A percentile compares a stretch with the other conserved stretches of the same genome.
These are phyloP conservation scores for Pilophorus perplexus DNA, from an alignment of 2,888 invertebrate species.

Conservation along the genomic window DNA sequence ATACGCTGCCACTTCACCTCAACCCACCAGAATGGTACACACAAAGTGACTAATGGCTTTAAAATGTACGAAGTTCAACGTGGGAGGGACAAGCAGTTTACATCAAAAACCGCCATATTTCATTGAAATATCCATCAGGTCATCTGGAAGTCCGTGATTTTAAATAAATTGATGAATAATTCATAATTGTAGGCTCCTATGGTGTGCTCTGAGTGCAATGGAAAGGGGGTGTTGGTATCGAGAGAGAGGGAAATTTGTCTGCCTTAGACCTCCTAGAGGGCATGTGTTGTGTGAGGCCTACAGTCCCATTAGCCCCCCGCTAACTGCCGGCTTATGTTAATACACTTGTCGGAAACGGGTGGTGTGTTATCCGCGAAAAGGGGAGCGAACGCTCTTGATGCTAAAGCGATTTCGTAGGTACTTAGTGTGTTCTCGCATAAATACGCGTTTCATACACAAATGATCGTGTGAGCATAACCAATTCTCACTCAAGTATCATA, in stretches of 20 bases:
- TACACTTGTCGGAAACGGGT: background rate
- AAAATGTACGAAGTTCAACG: too few relatives aligned
- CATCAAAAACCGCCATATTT: too few relatives aligned
- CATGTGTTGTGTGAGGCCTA: background rate
- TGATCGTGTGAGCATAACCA: too few relatives aligned
- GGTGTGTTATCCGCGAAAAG: background rate
- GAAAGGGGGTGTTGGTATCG: background rate
- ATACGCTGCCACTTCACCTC: too few relatives aligned
- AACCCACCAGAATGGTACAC: too few relatives aligned
- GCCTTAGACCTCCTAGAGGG: background rate
- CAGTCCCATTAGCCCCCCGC: slow-evolving; percentile 18
- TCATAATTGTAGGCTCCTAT: slow-evolving; percentile 25
- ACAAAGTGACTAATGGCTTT: too few relatives aligned
- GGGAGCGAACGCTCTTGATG: background rate
- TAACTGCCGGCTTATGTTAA: slow-evolving; percentile 27
- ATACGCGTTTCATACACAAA: too few relatives aligned
- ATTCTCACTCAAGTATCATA: too few relatives aligned
- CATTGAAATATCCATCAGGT: too few relatives aligned
- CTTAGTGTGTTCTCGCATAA: background rate
- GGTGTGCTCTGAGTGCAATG: background rate
- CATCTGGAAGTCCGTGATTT: background rate
- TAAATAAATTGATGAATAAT: slow-evolving; percentile 26
- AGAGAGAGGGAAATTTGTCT: background rate
- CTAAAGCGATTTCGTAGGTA: slow-evolving; percentile 2
- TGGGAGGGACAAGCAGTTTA: too few relatives aligned